These are phyloP conservation scores for Strigamia maritima DNA, from an alignment of 2,888 invertebrate genomes.

Conservation along the genomic window DNA sequence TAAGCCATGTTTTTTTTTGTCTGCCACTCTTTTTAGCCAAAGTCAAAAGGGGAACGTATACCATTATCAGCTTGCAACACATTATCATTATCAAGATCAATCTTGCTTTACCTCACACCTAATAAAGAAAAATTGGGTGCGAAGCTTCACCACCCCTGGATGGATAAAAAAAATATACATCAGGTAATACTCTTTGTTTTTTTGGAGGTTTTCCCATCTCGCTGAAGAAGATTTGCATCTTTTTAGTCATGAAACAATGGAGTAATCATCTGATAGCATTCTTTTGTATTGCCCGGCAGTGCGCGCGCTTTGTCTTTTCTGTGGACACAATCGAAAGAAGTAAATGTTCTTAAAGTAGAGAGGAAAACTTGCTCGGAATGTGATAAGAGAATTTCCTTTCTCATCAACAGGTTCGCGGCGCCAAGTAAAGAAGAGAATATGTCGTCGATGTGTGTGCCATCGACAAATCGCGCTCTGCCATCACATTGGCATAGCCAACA, in stretches of 20 bases:
- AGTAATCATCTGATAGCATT: not conserved
- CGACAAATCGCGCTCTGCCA: not conserved
- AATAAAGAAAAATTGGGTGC: not conserved
- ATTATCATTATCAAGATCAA: not conserved
- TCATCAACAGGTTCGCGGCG: not conserved
- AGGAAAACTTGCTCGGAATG: not conserved
- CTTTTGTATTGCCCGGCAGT: not conserved
- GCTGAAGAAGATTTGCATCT: not conserved
- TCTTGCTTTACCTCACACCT: not conserved
- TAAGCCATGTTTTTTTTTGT: not conserved
- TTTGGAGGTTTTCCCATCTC: not conserved
- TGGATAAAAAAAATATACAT: not conserved
- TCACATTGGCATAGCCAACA: slow-evolving; percentile 4
- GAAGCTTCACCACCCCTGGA: not conserved
- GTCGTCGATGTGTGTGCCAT: not conserved
- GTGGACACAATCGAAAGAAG: not conserved
- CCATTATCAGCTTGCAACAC: not conserved
- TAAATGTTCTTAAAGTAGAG: not conserved
- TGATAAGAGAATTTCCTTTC: not conserved
- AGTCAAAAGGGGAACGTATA: not conserved
- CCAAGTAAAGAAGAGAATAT: not conserved
- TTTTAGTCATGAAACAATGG: not conserved
- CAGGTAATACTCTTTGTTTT: not conserved
- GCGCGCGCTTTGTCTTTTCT: not conserved
- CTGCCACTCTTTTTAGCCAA: not conserved